phyloP scores from a whole-genome alignment of 2,113 vertebrate genomes.

The Eulacestoma nigropectus region DNA sequence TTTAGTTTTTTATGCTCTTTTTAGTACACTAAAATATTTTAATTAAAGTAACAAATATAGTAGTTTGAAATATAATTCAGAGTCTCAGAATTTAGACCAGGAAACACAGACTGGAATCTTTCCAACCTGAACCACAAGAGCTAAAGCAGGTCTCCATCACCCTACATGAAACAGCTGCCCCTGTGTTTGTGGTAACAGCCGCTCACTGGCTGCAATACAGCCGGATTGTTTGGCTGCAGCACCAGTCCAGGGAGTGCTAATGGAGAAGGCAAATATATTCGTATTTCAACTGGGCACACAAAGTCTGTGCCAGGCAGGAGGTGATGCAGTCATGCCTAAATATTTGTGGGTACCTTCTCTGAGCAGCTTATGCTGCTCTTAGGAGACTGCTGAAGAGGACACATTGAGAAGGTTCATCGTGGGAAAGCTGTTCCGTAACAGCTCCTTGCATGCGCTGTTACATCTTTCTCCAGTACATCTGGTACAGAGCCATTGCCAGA shows the following conservation, averaged over 20 bases:
- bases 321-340: background rate
- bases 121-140: background rate
- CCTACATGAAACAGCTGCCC: background rate
- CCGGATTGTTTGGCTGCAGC: fast-evolving
- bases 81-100: background rate
- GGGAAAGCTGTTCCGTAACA: background rate
- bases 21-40: background rate
- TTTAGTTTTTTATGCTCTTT: background rate
- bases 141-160: background rate
- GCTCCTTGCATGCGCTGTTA: background rate
- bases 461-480: background rate
- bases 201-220: background rate
- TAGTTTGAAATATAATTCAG: background rate
- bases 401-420: background rate
- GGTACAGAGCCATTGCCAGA: background rate
- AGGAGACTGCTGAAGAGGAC: background rate
- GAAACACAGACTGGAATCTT: background rate
- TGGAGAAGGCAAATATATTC: background rate
- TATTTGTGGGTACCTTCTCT: background rate
- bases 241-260: background rate
- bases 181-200: background rate
- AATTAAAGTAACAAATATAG: background rate
- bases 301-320: background rate
- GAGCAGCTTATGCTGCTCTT: background rate
- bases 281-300: background rate